Conservation (phyloP, 2,888 invertebrate species). For the Bombyx huttoni region DNA sequence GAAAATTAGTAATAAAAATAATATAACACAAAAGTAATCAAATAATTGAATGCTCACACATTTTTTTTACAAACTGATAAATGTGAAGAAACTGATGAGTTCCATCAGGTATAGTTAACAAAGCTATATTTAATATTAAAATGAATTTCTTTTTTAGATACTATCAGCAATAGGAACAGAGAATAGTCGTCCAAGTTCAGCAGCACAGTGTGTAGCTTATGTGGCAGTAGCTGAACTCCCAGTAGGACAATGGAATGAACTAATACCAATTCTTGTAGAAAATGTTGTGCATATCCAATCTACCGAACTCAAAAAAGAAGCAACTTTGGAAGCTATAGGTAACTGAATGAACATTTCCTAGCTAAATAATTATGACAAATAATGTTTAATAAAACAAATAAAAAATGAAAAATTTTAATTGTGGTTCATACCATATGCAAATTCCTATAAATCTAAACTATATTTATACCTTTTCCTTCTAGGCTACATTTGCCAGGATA, state of each 20-base stretch:
- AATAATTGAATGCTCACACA: too few species aligned
- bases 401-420: too few species aligned
- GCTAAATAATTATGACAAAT: not conserved
- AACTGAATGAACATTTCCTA: conserved; percentile 8
- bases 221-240: conserved; percentile 98
- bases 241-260: conserved; percentile 91
- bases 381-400: too few species aligned
- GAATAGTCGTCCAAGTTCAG: conserved; percentile 93
- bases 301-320: conserved; percentile 95
- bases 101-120: too few species aligned
- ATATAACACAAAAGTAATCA: too few species aligned
- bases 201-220: conserved; percentile 99
- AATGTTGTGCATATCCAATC: conserved; percentile 91
- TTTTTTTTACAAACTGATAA: too few species aligned
- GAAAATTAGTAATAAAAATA: too few species aligned
- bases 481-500: conserved; percentile 97
- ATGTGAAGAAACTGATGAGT: too few species aligned
- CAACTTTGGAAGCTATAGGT: conserved; percentile 97
- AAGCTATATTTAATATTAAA: too few species aligned
- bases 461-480: conserved; percentile 9
- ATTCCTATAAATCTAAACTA: too few species aligned
- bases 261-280: conserved; percentile 88
- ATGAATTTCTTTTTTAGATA: conserved; percentile 74
- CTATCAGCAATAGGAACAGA: conserved; percentile 96
- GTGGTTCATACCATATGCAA: too few species aligned